phyloP scores from a whole-genome alignment of 2,113 vertebrate genomes.

The Pogona vitticeps region DNA sequence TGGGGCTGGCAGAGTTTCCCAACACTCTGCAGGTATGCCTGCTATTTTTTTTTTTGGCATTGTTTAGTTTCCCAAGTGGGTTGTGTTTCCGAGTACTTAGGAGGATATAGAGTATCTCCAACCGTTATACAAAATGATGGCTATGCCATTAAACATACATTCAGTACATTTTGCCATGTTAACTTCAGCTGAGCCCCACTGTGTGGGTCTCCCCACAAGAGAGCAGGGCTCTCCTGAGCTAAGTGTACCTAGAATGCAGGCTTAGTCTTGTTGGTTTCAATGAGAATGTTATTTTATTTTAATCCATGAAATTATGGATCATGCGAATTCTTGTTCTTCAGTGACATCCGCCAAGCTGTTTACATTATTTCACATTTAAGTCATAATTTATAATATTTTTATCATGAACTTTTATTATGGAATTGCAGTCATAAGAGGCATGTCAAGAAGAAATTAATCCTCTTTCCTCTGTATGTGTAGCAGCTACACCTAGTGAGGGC shows the following conservation, averaged over 20 bases:
- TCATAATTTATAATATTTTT: neutral
- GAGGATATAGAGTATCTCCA: no score
- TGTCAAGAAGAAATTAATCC: neutral
- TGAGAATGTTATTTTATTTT: neutral
- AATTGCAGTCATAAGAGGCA: neutral
- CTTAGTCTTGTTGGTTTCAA: neutral
- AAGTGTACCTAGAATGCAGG: neutral
- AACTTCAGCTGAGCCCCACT: neutral
- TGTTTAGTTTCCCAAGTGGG: neutral
- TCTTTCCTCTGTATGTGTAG: no score
- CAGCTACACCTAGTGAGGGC: no score
- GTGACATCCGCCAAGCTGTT: neutral
- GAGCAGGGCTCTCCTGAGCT: neutral
- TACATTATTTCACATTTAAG: no score
- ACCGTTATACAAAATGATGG: neutral
- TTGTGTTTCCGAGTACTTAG: neutral
- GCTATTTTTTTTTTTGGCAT: neutral
- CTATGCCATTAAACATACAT: neutral
- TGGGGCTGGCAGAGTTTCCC: neutral
- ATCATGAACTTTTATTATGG: neutral
- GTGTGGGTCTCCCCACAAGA: no score
- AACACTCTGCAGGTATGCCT: no score
- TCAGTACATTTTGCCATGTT: neutral
- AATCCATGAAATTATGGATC: neutral
- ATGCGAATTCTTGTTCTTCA: neutral